phyloP scores from a whole-genome alignment of 2,113 vertebrate genomes.

The Toxostoma redivivum region DNA sequence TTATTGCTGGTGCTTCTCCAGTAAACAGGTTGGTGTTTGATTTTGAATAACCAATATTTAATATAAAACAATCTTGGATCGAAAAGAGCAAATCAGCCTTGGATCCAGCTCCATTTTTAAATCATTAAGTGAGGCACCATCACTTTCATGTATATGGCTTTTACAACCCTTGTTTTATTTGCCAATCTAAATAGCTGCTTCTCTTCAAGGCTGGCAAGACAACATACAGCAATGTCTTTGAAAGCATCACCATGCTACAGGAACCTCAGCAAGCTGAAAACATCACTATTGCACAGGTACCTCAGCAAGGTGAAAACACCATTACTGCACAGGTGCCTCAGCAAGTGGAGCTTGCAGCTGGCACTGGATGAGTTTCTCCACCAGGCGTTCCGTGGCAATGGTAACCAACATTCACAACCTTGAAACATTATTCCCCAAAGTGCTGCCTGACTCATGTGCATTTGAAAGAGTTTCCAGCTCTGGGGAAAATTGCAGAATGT shows the following conservation, averaged over 20 bases:
- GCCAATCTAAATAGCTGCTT: neutral
- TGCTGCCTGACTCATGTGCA: slow-evolving; percentile 51
- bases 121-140: neutral
- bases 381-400: neutral
- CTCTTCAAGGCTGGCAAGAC: neutral
- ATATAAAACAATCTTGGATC: neutral
- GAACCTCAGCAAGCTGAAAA: neutral
- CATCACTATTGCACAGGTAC: neutral
- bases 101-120: neutral
- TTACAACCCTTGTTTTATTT: neutral
- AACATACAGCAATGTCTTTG: neutral
- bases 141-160: accelerated
- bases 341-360: neutral
- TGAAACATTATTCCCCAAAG: neutral
- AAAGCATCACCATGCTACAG: neutral
- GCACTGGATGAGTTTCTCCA: neutral
- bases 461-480: slow-evolving; percentile 42
- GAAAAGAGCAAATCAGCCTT: neutral
- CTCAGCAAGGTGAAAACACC: neutral
- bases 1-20: neutral
- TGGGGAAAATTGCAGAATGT: slow-evolving; percentile 56
- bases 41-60: neutral
- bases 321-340: neutral
- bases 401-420: neutral
- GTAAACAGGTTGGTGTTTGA: neutral